Percentiles rank a stretch among this genome's conserved stretches.
Conservation (phyloP, 2,888 invertebrate species). For the Tinea semifulvella region DNA sequence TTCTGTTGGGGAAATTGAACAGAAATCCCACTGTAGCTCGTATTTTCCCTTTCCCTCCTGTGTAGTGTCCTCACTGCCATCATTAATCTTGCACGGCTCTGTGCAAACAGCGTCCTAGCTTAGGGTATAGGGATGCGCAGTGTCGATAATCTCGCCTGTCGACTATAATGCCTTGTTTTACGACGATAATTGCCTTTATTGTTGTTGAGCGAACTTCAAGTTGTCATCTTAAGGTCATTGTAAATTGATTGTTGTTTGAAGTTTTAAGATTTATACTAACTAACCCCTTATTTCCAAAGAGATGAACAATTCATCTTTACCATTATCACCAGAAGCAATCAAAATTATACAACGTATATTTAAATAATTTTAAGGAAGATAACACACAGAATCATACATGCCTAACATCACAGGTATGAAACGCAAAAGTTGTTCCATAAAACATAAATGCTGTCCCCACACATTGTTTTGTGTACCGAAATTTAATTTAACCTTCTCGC, state of each 20-base stretch:
- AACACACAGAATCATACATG: too few species aligned
- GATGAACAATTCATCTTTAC: too few species aligned
- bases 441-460: too few species aligned
- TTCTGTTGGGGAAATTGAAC: slow-evolving; percentile 28
- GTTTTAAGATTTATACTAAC: not conserved
- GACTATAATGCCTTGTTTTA: not conserved
- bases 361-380: too few species aligned
- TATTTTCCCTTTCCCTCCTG: slow-evolving; percentile 21
- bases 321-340: too few species aligned
- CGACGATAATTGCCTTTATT: slow-evolving; percentile 7
- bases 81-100: slow-evolving; percentile 55
- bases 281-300: too few species aligned
- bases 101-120: slow-evolving; percentile 15
- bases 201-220: slow-evolving; percentile 2
- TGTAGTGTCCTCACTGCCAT: slow-evolving; percentile 34
- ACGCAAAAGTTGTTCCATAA: too few species aligned
- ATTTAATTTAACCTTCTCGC: slow-evolving; percentile 6
- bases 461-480: too few species aligned
- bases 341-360: too few species aligned
- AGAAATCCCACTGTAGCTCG: slow-evolving; percentile 26
- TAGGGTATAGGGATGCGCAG: slow-evolving; percentile 40
- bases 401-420: too few species aligned
- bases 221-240: not conserved
- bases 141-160: slow-evolving; percentile 24
- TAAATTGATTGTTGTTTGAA: not conserved